Evolutionary conservation across 2,888 invertebrate genomes (phyloP).

Genomic region (Podotricha telesiphe): DNA sequence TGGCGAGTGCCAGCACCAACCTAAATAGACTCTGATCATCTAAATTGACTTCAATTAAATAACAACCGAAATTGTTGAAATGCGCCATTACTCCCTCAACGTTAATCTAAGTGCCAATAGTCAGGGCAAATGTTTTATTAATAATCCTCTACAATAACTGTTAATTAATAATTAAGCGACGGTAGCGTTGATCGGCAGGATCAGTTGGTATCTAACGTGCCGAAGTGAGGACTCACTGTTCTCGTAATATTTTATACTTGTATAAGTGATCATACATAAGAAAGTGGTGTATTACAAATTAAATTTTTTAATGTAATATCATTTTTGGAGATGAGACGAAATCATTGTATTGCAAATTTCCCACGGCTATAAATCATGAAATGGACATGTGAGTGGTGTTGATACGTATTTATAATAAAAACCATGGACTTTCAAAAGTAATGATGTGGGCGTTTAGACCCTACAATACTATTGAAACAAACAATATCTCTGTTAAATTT

Average conservation of each 20-base stretch:
- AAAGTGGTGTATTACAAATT: too few species aligned
- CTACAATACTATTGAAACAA: conserved; percentile 69
- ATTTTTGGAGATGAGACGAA: not conserved
- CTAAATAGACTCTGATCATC: conserved; percentile 85
- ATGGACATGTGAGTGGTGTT: conserved; percentile 73
- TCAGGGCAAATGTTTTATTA: conserved; percentile 82
- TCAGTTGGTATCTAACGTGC: conserved; percentile 61
- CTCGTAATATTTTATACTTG: conserved; percentile 32
- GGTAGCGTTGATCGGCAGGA: conserved; percentile 61
- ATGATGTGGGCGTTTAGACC: conserved; percentile 81
- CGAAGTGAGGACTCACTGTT: conserved; percentile 46
- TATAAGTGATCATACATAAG: too few species aligned
- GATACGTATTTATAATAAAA: conserved; percentile 79
- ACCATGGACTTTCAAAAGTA: conserved; percentile 74
- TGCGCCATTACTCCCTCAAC: conserved; percentile 83
- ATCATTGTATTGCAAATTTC: conserved; percentile 51
- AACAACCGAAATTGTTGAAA: conserved; percentile 85
- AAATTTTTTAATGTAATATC: too few species aligned
- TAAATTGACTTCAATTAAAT: conserved; percentile 85
- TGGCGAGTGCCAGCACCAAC: conserved; percentile 83
- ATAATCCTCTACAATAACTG: conserved; percentile 76
- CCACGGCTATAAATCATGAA: conserved; percentile 81
- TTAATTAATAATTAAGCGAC: conserved; percentile 81
- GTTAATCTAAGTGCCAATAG: conserved; percentile 84
- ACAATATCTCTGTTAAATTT: conserved; percentile 70